Evolutionary conservation across 2,888 invertebrate species (phyloP), one percentile per base, ranked within the genome.

Genomic region (Perithous albicinctus): DNA sequence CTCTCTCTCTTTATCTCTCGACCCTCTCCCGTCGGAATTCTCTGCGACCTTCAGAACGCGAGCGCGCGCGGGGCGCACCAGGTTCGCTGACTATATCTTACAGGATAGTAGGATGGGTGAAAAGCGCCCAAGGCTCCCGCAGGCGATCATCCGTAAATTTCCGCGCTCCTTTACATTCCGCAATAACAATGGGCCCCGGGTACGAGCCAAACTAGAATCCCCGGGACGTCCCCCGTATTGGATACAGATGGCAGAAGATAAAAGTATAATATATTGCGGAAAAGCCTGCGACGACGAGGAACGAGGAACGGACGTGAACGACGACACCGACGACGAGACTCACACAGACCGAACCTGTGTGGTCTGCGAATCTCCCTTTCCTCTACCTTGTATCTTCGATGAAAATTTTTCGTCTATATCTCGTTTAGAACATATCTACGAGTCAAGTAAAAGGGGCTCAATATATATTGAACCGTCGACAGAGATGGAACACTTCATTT

Each of bases 151-250:
- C 89, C 88, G 86, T 88, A 85, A 89, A 89, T 87, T 87, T 85
- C 84, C 84, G 66, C 77, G 84, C 85, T 87, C 83, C 87, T 89
- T 87, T 87, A 84, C 87, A 86, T 88, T 84, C 87, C 84, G 82
- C 85, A 85, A 87, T 88, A 88, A 88, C 89, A 87, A 85, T 85
- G 84, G 72, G 70, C 61, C 56, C 41, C 74, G 56, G 56, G 59
- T 18, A 1, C 32, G 59, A 59, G 18, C 18, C 46, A 54, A 54
- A 54, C 54, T 54, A 48, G 67, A 61, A 79, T n/a, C n/a, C n/a
- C n/a, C n/a, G n/a, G n/a, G n/a, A n/a, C 67, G 79, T 69, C 70
- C 69, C 43, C 23, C 75, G 79, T 80, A 80, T 80, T 80, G 79
- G 79, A 80, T 80, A 75, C 79, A 80, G 79, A 80, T 80, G 79